A percentile compares a stretch with the other conserved stretches of the same genome.
phyloP scores from a whole-genome alignment of 2,113 vertebrate species.

The Ochotona curzoniae region DNA sequence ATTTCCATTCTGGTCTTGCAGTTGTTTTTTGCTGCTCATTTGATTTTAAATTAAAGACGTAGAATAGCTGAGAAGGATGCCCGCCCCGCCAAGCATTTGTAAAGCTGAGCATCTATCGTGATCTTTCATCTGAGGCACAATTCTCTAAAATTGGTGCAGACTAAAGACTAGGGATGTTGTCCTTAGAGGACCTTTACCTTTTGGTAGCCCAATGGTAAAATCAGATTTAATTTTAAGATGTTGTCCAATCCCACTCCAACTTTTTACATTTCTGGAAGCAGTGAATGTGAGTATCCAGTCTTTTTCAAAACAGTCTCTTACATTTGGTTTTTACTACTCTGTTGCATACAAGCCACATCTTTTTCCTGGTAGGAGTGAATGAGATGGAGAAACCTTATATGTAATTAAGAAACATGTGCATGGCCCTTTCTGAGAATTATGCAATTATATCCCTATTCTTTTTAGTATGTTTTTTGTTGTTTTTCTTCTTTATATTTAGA shows the following conservation, averaged over 20 bases:
- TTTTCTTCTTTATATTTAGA: neutral
- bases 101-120: slow-evolving; percentile 40
- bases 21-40: neutral
- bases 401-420: neutral
- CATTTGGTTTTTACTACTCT: neutral
- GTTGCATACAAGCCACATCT: neutral
- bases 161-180: slow-evolving; percentile 3
- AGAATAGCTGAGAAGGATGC: slow-evolving; percentile 19
- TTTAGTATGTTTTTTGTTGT: neutral
- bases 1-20: neutral
- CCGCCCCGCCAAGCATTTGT: neutral
- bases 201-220: neutral
- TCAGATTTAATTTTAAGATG: neutral
- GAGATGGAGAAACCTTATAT: neutral
- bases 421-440: neutral
- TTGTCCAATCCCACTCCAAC: slow-evolving; percentile 8
- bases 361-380: neutral
- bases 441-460: neutral
- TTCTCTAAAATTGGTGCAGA: neutral
- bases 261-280: neutral
- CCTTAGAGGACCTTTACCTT: slow-evolving; percentile 50
- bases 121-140: slow-evolving; percentile 8
- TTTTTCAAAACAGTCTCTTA: neutral
- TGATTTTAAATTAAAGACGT: slow-evolving; percentile 3
- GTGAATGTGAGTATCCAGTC: neutral